Evolutionary conservation across 2,888 invertebrate genomes (phyloP).

Genomic region (Ophion slaviceki): DNA sequence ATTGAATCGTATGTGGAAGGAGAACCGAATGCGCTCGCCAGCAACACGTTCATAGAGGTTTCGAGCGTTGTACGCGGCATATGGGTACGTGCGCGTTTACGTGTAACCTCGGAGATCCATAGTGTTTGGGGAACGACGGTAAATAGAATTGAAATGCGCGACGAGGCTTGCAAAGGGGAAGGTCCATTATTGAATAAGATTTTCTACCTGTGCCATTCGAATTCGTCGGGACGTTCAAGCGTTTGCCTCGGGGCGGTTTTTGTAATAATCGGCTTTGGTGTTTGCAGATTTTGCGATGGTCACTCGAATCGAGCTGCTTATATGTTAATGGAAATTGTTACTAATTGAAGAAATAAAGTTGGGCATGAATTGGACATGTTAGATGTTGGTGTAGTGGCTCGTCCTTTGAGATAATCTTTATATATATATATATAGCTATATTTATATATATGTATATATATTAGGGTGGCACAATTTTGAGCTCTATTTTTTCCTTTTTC

Average conservation of each 20-base stretch:
- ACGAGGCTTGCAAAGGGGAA: background rate
- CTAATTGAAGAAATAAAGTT: too few relatives aligned
- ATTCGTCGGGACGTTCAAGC: background rate
- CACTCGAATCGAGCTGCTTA: too few relatives aligned
- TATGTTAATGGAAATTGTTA: too few relatives aligned
- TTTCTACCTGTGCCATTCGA: background rate
- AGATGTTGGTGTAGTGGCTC: too few relatives aligned
- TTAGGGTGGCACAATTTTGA: too few relatives aligned
- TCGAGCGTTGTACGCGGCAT: conserved; percentile 37
- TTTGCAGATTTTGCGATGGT: background rate
- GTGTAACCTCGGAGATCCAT: conserved; percentile 16
- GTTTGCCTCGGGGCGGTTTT: background rate
- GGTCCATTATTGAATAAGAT: background rate
- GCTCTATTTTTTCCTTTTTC: too few relatives aligned
- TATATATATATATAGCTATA: too few relatives aligned
- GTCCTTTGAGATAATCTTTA: too few relatives aligned
- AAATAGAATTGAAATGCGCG: conserved; percentile 38
- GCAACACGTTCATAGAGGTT: conserved; percentile 59
- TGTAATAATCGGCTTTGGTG: background rate
- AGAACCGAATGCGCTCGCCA: conserved; percentile 31
- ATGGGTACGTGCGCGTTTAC: conserved; percentile 40
- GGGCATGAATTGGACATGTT: too few relatives aligned
- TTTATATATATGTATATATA: too few relatives aligned
- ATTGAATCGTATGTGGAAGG: conserved; percentile 54
- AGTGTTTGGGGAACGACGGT: conserved; percentile 7